phyloP scores from a whole-genome alignment of 2,113 vertebrate species.

The Pedetes capensis region DNA sequence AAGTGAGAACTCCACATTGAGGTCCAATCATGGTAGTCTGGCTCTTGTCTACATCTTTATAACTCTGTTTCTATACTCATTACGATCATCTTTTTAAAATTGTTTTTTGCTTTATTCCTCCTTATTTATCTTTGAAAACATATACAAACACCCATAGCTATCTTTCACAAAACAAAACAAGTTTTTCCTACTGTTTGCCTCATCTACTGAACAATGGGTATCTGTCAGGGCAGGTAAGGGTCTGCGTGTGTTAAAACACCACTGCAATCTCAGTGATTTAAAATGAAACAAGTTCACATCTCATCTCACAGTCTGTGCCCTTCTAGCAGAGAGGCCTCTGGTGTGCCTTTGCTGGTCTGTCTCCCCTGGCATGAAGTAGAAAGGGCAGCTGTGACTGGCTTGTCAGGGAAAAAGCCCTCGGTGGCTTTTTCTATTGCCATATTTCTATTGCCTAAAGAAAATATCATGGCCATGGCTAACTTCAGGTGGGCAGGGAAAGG shows the following conservation, averaged over 20 bases:
- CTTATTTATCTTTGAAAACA: neutral
- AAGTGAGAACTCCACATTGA: neutral
- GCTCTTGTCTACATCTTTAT: neutral
- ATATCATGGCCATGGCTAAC: neutral
- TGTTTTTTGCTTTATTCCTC: neutral
- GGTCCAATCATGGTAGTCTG: neutral
- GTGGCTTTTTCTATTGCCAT: neutral
- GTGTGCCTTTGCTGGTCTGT: no score
- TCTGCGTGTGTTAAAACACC: neutral
- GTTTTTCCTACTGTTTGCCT: neutral
- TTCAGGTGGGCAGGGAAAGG: neutral
- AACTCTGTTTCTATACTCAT: neutral
- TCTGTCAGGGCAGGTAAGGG: neutral
- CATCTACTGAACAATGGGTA: neutral
- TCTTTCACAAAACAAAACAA: neutral
- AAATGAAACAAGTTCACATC: neutral
- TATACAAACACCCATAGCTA: neutral
- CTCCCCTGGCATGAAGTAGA: neutral
- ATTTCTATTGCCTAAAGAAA: neutral
- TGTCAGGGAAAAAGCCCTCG: no score
- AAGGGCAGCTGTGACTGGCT: neutral
- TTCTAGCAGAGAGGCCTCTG: neutral
- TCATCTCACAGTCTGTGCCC: neutral
- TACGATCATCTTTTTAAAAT: neutral
- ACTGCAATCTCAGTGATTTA: neutral